A percentile compares a stretch with the other conserved stretches of the same genome.
Conservation (phyloP, 30 jellyfish, hydroid and myxozoan species). For the Sanderia malayensis region DNA sequence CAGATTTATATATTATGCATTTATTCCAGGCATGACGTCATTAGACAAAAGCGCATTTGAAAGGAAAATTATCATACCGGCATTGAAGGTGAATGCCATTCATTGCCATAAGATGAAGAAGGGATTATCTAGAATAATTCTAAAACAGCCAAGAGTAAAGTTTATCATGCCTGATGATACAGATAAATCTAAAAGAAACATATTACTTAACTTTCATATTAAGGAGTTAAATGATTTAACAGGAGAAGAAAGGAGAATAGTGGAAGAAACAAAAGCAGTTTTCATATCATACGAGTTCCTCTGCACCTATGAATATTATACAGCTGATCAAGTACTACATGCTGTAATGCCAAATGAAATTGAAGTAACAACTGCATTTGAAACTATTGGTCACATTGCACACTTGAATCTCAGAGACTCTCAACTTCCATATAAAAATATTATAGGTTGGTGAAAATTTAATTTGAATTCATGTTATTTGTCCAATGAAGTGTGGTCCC, state of each 20-base stretch:
- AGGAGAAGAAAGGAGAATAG: constrained; percentile 26
- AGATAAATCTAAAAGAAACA: constrained; percentile 16
- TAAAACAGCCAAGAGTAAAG: constrained; percentile 31
- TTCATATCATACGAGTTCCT: constrained; percentile 25
- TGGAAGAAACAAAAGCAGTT: constrained; percentile 35
- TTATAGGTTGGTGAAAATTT: constrained; percentile 91
- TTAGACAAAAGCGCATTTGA: constrained; percentile 38
- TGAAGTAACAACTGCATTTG: constrained; percentile 83
- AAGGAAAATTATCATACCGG: constrained; percentile 28
- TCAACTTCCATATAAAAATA: constrained; percentile 52
- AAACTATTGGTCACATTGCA: constrained; percentile 97
- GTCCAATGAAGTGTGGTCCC: constrained; percentile 1
- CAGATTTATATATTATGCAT: too few species aligned
- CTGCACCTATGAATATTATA: constrained; percentile 64
- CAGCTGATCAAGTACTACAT: constrained; percentile 66
- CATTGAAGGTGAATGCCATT: constrained; percentile 36
- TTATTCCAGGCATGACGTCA: constrained; percentile 52
- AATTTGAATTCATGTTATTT: too few species aligned
- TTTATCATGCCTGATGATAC: constrained; percentile 27
- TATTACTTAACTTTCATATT: constrained; percentile 37
- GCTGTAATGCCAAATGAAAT: constrained; percentile 65
- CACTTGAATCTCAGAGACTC: constrained; percentile 82
- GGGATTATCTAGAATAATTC: constrained; percentile 29
- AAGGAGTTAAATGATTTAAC: constrained; percentile 11
- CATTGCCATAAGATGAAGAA: constrained; percentile 35